phyloP scores from a whole-genome alignment of 2,888 invertebrate genomes.

The Cephonodes hylas region DNA sequence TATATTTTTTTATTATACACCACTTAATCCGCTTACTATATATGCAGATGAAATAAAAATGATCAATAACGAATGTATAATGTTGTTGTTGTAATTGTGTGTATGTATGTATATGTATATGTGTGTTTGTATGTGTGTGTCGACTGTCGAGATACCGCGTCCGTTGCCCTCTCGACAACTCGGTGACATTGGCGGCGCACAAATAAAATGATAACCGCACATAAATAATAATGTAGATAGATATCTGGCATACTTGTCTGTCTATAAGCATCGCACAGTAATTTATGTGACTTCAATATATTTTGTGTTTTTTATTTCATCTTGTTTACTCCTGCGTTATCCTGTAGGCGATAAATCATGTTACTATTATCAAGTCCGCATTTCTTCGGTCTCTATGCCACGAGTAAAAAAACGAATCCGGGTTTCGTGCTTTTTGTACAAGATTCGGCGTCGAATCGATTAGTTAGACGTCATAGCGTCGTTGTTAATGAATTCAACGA shows the following conservation, averaged over 20 bases:
- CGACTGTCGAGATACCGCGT: constrained; percentile 68
- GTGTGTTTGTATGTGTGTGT: constrained; percentile 50
- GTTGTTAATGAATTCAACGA: constrained; percentile 4
- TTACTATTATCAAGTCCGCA: neutral
- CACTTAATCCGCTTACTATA: constrained; percentile 50
- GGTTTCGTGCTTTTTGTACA: neutral
- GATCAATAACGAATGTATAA: constrained; percentile 36
- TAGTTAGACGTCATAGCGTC: constrained; percentile 1
- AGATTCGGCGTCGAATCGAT: neutral
- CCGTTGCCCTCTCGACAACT: constrained; percentile 76
- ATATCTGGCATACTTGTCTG: constrained; percentile 38
- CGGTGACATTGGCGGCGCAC: constrained; percentile 78
- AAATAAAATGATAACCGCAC: constrained; percentile 72
- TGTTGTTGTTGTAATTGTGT: constrained; percentile 42
- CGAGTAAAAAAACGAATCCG: constrained; percentile 4
- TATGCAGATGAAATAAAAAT: constrained; percentile 48
- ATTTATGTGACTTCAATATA: constrained; percentile 21
- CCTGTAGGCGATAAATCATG: neutral
- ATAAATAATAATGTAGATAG: constrained; percentile 61
- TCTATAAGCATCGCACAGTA: constrained; percentile 40
- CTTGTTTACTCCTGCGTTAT: neutral
- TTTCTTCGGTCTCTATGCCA: neutral
- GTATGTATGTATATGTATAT: constrained; percentile 36
- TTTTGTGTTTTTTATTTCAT: constrained; percentile 11
- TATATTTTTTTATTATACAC: constrained; percentile 40